A percentile compares a stretch with the other conserved stretches of the same genome.
phyloP scores from a whole-genome alignment of 2,797 vertebrate species.

The Coccyzus lansbergi region DNA sequence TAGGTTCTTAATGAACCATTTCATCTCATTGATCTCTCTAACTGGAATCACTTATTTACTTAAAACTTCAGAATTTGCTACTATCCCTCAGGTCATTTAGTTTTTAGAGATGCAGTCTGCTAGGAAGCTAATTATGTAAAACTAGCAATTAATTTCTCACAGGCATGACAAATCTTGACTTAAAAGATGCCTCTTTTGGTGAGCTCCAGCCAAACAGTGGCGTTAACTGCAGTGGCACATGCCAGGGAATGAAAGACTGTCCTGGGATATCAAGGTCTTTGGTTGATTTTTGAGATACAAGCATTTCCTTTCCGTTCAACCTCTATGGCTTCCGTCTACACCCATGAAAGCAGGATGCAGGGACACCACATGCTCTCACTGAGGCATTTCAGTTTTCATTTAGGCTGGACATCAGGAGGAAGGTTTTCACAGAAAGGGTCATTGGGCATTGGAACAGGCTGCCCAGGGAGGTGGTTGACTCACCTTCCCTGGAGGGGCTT shows the following conservation, averaged over 20 bases:
- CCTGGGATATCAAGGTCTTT: background rate
- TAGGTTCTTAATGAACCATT: conserved; percentile 19
- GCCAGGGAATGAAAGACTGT: background rate
- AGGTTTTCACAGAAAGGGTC: no score
- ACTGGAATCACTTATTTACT: conserved; percentile 43
- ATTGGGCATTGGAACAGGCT: no score
- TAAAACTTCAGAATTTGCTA: background rate
- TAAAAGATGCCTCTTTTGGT: background rate
- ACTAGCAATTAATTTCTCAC: conserved; percentile 51
- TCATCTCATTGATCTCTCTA: conserved; percentile 47
- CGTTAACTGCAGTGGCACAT: background rate
- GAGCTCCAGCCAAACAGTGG: background rate
- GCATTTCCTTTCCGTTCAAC: background rate
- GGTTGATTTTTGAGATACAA: background rate
- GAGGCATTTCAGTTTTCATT: no score
- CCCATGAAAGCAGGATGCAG: background rate
- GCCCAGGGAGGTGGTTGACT: no score
- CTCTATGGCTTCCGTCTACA: background rate
- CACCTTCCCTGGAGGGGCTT: no score
- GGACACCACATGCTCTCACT: background rate
- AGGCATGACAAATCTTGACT: conserved; percentile 39
- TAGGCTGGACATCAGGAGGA: no score
- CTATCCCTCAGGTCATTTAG: conserved; percentile 54
- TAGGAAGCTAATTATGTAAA: conserved; percentile 50
- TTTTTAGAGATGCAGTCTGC: background rate